These are phyloP conservation scores for Zosterops borbonicus DNA, from an alignment of 2,113 vertebrate genomes.

Conservation along the genomic window DNA sequence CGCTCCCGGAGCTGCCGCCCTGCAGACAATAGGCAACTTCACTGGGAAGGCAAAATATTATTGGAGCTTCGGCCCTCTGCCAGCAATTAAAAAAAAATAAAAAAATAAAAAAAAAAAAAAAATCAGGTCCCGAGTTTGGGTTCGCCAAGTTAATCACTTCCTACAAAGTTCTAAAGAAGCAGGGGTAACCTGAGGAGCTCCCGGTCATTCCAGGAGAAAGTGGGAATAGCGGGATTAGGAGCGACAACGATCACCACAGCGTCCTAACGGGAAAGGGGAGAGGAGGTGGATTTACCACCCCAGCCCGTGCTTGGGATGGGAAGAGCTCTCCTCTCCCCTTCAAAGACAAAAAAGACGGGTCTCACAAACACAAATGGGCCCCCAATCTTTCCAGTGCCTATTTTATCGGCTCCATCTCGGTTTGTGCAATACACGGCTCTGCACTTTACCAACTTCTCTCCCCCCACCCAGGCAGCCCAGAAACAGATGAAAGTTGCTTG, in stretches of 20 bases:
- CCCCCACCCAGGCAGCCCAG: neutral
- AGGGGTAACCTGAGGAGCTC: constrained; percentile 25
- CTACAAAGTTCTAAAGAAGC: constrained; percentile 33
- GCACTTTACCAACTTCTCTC: neutral
- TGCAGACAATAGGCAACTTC: constrained; percentile 59
- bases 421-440: constrained; percentile 28
- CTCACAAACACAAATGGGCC: neutral
- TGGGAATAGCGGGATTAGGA: neutral
- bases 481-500: neutral
- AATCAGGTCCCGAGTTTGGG: neutral
- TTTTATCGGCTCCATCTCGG: neutral
- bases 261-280: neutral
- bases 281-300: constrained; percentile 13
- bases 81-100: neutral
- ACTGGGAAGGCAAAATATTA: constrained; percentile 53
- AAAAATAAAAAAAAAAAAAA: neutral
- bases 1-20: neutral
- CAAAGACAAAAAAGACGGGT: constrained; percentile 13
- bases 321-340: constrained; percentile 19
- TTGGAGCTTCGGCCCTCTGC: constrained; percentile 40
- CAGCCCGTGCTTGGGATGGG: constrained; percentile 17
- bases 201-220: neutral
- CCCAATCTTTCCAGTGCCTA: neutral
- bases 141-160: constrained; percentile 53
- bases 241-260: neutral